Percentiles rank a stretch among this genome's conserved stretches.
Evolutionary conservation across 1,140 invertebrate species (phyloP).

Genomic region (Drosophila teissieri): DNA sequence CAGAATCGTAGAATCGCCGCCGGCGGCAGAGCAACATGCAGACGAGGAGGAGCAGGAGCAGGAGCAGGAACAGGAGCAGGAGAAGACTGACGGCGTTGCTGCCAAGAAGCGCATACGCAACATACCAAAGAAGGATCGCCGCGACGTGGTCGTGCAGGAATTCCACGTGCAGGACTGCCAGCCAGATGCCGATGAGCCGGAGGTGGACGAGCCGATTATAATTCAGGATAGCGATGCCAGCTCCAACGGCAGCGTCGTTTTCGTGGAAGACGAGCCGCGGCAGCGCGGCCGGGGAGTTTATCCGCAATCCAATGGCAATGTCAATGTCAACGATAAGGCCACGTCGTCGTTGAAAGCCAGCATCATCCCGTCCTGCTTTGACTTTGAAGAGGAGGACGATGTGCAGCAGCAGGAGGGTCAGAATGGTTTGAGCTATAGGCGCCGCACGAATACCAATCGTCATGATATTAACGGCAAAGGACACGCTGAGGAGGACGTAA

Average conservation of each 20-base stretch:
- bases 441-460: constrained; percentile 19
- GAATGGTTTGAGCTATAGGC: constrained; percentile 44
- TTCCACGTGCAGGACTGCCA: constrained; percentile 31
- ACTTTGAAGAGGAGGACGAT: constrained; percentile 67
- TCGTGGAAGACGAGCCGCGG: constrained; percentile 49
- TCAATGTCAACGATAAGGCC: neutral
- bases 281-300: constrained; percentile 10
- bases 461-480: constrained; percentile 3
- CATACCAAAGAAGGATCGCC: constrained; percentile 83
- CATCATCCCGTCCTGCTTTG: constrained; percentile 61
- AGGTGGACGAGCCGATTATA: constrained; percentile 50
- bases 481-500: neutral
- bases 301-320: constrained; percentile 1
- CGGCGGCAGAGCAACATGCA: neutral
- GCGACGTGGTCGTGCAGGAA: constrained; percentile 63
- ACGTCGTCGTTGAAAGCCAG: constrained; percentile 2
- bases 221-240: constrained; percentile 72
- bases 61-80: neutral
- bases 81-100: neutral
- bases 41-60: neutral
- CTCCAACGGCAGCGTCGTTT: constrained; percentile 68
- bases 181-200: neutral
- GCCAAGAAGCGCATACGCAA: constrained; percentile 67
- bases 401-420: constrained; percentile 26
- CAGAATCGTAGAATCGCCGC: neutral